Evolutionary conservation across 64 coral and sea anemone species (phyloP), one percentile per base, ranked within the genome.

Genomic region (Actinia equina): DNA sequence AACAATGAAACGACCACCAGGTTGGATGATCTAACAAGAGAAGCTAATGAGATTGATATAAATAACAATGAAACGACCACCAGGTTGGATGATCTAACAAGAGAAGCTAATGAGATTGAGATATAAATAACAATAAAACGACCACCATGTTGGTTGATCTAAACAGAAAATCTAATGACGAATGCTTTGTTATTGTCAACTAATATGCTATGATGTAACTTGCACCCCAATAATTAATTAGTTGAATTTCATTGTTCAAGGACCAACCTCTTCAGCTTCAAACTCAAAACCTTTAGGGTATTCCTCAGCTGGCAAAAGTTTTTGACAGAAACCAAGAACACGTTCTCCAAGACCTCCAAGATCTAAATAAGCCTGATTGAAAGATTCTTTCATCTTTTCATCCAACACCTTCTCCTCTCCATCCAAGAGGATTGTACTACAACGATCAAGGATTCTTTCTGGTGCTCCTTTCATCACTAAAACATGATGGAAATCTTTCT

Each of bases 391-490:
- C 85, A 91, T 88, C 5, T 92, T 85, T 3, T 92, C 97, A 83
- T 93, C 93, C 17, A 99, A 63, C 1, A 77, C 82, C 46, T 86
- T n/a, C 16, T 93, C 97, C 53, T 99, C 86, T 2, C 80, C 91
- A 26, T 95, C 83, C 5, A 99, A 69, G 4, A 99, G 18, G 25
- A 99, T 99, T 71, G 93, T 93, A 10, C 87, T 90, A 77, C 97
- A 99, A 19, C 97, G 93, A 20, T 99, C 97, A 11, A 99, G 89
- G 65, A 99, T 99, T 61, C 97, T 93, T 60, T 99, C 97, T 27
- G 97, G 97, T 20, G 97, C 97, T 26, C 97, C 97, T 57, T 99
- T 99, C 97, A 99, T 99, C 23, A 95, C 93, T 26, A 99, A 64
- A 37, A 99, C 19, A 52, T 99, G 91, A n/a, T 93, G 84, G 37